Percentiles rank a stretch among this genome's conserved stretches.
These are phyloP conservation scores for Diploptera punctata DNA, from an alignment of 2,888 invertebrate species.

Conservation along the genomic window DNA sequence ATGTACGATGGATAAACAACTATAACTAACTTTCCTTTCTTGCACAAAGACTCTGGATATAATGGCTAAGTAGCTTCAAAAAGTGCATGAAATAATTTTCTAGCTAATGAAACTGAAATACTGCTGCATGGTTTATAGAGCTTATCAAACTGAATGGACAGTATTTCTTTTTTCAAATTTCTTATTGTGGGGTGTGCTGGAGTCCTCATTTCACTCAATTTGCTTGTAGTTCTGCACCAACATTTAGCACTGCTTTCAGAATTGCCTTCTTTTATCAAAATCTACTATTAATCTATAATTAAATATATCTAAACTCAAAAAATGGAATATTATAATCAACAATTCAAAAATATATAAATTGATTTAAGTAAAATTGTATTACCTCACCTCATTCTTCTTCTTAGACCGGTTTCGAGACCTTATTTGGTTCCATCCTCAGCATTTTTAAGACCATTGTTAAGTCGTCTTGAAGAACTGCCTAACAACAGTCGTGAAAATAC, in stretches of 20 bases:
- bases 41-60: conserved; percentile 29
- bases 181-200: conserved; percentile 15
- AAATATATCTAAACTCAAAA: too few relatives aligned
- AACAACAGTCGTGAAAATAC: too few relatives aligned
- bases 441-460: background rate
- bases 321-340: background rate
- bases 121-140: conserved; percentile 20
- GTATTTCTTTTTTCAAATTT: background rate
- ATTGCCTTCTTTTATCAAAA: too few relatives aligned
- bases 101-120: conserved; percentile 18
- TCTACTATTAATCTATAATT: too few relatives aligned
- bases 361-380: too few relatives aligned
- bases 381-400: too few relatives aligned
- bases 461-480: too few relatives aligned
- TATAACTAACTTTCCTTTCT: conserved; percentile 27
- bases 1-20: conserved; percentile 1
- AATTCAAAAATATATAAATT: background rate
- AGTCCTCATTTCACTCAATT: background rate
- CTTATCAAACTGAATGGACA: background rate
- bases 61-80: conserved; percentile 25
- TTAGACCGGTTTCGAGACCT: too few relatives aligned
- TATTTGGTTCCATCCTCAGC: too few relatives aligned
- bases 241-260: background rate
- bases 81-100: conserved; percentile 30
- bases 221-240: conserved; percentile 6